Evolutionary conservation across 2,888 invertebrate species (phyloP), one percentile per base, ranked within the genome.

Genomic region (Cetonia aurata): DNA sequence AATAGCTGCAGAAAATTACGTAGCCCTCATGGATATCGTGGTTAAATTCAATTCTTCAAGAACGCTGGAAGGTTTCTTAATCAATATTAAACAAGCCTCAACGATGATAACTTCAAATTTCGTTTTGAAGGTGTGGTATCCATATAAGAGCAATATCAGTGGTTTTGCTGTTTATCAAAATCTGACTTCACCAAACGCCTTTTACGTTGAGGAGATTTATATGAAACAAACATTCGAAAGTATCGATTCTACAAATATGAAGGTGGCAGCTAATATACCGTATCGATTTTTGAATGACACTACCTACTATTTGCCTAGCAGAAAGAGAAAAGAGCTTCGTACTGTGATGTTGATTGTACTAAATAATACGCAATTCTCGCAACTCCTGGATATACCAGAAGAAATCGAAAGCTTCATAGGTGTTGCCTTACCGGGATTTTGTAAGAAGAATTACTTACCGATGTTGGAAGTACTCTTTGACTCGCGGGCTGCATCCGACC

Each of bases 91-190:
- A 1, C 1, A 31, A 13, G 3, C 6, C 13, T 6, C 25, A 31
- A 53, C n/a, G 3, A n/a, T 53, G 1, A n/a, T 53, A 53, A 53
- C 31, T 31, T 53, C 31, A n/a, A 53, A 53, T n/a, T 53, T 25
- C 13, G 31, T 31, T 8, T 12, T 53, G 13, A 53, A 53, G 6
- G 31, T 53, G 10, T 53, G 53, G 53, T 53, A 31, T 31, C 53
- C 53, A 13, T 53, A 31, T 13, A 25, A 53, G n/a, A 53, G 13
- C 25, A 53, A 53, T 13, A n/a, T 31, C 0, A 53, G 25, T 25
- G 53, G 53, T 25, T 25, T 53, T 53, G 6, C 25, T 53, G 25
- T 53, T 31, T 53, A 53, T 31, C n/a, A 12, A 12, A 53, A 33
- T 6, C 10, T 13, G 4, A 31, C 4, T 4, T 31, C 4, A 12